These are phyloP conservation scores for Nephrotoma appendiculata DNA, from an alignment of 2,888 invertebrate species.

Conservation along the genomic window DNA sequence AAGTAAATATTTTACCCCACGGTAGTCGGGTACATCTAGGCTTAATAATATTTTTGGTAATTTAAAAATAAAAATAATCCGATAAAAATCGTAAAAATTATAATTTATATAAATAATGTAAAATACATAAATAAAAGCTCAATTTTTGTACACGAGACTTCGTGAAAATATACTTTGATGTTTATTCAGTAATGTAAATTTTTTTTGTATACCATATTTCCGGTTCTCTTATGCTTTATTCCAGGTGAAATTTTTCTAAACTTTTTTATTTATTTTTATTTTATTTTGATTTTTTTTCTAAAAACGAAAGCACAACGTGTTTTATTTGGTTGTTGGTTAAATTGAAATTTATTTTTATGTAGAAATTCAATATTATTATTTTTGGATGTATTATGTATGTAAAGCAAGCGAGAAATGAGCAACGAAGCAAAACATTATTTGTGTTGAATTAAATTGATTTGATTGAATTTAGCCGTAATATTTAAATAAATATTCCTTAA, in stretches of 20 bases:
- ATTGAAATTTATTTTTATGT: neutral
- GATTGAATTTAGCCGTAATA: neutral
- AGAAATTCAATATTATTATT: neutral
- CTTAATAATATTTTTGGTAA: neutral
- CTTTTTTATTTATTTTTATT: neutral
- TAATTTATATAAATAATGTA: neutral
- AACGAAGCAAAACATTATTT: neutral
- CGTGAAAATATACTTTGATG: neutral
- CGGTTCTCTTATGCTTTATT: neutral
- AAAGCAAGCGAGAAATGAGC: neutral
- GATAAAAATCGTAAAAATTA: neutral
- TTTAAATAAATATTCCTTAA: neutral
- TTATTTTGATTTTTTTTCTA: neutral
- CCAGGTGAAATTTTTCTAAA: neutral
- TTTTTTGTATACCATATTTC: neutral
- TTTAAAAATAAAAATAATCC: neutral
- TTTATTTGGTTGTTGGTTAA: neutral
- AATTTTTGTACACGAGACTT: neutral
- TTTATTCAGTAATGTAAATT: neutral
- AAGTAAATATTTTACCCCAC: neutral
- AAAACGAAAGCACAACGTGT: neutral
- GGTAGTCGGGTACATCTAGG: no score
- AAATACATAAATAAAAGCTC: neutral
- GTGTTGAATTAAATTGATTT: neutral
- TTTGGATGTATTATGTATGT: no score